Evolutionary conservation across 2,888 invertebrate species (phyloP).

Genomic region (Nemapogon koenigi): DNA sequence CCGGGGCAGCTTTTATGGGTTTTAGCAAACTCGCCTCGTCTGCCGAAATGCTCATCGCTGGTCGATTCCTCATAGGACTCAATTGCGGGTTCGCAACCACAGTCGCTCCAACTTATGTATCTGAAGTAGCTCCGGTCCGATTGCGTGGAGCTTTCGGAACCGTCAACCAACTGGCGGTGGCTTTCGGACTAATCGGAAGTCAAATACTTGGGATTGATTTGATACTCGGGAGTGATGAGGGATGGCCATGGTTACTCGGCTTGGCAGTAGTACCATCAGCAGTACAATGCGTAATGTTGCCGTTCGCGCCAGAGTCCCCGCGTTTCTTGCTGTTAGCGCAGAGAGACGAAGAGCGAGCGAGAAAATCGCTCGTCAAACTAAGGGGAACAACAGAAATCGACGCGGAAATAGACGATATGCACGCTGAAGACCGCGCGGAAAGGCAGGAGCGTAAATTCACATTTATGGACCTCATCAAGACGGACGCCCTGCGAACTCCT

Average conservation of each 20-base stretch:
- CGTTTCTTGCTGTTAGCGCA: slow-evolving; percentile 43
- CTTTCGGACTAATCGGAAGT: slow-evolving; percentile 44
- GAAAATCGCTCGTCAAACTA: slow-evolving; percentile 36
- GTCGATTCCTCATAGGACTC: slow-evolving; percentile 75
- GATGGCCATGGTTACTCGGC: slow-evolving; percentile 56
- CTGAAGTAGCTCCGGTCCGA: slow-evolving; percentile 48
- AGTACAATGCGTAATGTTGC: slow-evolving; percentile 43
- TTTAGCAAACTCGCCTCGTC: slow-evolving; percentile 68
- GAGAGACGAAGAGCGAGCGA: slow-evolving; percentile 44
- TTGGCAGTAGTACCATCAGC: slow-evolving; percentile 45
- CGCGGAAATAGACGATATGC: slow-evolving; percentile 55
- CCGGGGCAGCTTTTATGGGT: slow-evolving; percentile 72
- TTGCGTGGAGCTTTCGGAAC: slow-evolving; percentile 56
- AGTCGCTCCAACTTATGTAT: slow-evolving; percentile 57
- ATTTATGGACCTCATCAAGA: slow-evolving; percentile 38
- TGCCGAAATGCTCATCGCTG: slow-evolving; percentile 74
- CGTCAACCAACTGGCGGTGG: slow-evolving; percentile 56
- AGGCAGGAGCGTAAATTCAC: slow-evolving; percentile 47
- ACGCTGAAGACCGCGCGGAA: slow-evolving; percentile 48
- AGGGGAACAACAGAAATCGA: slow-evolving; percentile 46
- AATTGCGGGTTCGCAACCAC: slow-evolving; percentile 71
- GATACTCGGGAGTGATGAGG: slow-evolving; percentile 47
- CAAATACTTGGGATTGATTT: slow-evolving; percentile 54
- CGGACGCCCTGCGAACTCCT: slow-evolving; percentile 38
- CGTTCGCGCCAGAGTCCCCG: slow-evolving; percentile 52